Percentiles rank a stretch among this genome's conserved stretches.
These are phyloP conservation scores for Cyphomyrmex costatus DNA, from an alignment of 1,140 invertebrate species.

Conservation along the genomic window DNA sequence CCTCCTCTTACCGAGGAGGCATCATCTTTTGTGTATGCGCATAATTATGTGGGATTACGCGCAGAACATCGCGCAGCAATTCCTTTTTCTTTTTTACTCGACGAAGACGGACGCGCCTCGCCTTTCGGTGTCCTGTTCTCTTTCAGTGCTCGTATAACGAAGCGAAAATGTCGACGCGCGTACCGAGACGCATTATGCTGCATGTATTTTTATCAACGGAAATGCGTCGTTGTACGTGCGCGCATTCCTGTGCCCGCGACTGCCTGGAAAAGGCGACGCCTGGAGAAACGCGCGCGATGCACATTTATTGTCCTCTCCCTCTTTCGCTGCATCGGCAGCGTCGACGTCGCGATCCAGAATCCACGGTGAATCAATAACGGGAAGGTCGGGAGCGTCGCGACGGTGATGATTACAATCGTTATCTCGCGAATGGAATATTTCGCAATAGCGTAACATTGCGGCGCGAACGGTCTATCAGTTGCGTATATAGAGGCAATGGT, in stretches of 20 bases:
- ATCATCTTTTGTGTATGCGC: slow-evolving; percentile 43
- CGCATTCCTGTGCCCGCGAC: slow-evolving; percentile 80
- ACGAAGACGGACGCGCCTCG: slow-evolving; percentile 37
- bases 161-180: slow-evolving; percentile 77
- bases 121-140: slow-evolving; percentile 33
- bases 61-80: slow-evolving; percentile 27
- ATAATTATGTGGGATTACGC: slow-evolving; percentile 57
- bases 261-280: slow-evolving; percentile 73
- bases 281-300: slow-evolving; percentile 42
- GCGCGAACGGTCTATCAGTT: background rate
- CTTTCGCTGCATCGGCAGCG: background rate
- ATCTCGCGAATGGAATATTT: slow-evolving; percentile 42
- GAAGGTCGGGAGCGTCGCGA: slow-evolving; percentile 22
- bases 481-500: slow-evolving; percentile 2
- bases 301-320: slow-evolving; percentile 44
- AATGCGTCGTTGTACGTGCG: slow-evolving; percentile 85
- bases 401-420: slow-evolving; percentile 33
- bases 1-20: background rate
- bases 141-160: slow-evolving; percentile 55
- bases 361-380: slow-evolving; percentile 48
- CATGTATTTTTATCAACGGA: slow-evolving; percentile 87
- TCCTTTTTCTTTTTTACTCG: background rate
- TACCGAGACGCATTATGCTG: slow-evolving; percentile 81
- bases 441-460: background rate
- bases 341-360: slow-evolving; percentile 50